Evolutionary conservation across 2,888 invertebrate species (phyloP), one percentile per base, ranked within the genome.

Genomic region (Lydus trimaculatus): DNA sequence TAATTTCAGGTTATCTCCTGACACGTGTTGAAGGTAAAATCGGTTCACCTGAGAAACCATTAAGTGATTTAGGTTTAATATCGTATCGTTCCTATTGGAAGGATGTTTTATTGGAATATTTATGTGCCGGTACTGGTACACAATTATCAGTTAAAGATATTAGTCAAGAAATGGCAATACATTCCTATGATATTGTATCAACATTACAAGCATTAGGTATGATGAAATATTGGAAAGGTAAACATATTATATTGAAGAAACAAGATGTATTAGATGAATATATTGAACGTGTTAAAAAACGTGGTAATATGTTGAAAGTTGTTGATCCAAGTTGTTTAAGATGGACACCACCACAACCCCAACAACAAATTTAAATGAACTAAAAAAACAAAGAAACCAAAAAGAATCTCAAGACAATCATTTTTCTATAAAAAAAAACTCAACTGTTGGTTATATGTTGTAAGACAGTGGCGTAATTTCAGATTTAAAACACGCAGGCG

Each of bases 21-120:
- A 99, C 98, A 70, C 91, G 96, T 81, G 94, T 94, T 56, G 99
- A 99, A 87, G 95, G 94, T 72, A 99, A 98, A 88, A 95, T 99
- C 66, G 99, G 99, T n/a, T 98, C 98, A 0, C 99, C 99, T 0
- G 99, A 99, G 85, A 97, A 98, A 78, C 99, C 99, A 0, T 88
- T 99, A 48, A 98, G 98, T 61, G 99, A 99, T 86, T 89, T 99
- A 69, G 99, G 99, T 15, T 89, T 99, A 65, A 95, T 99, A 81
- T 97, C 98, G 20, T 99, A 99, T 87, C 91, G 99, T 31, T 97
- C 97, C 61, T 99, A 99, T 87, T 99, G 99, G 99, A 98, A 98
- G 85, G 97, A 98, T 84, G 97, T 97, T 0, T 87, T 99, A 7
- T 87, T 99, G 66, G 94, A 95, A 81, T 94, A 97, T 82, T 88